Evolutionary conservation across 2,113 vertebrate species (phyloP).

Genomic region (western clawed frog (Xenopus tropicalis)): UCB_Xtro_10.0 CM004444.2:123220001-123220500

Average conservation of each 20-base stretch:
- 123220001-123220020: too few relatives aligned
- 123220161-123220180: conserved; percentile 51
- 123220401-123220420: too few relatives aligned
- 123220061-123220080: too few relatives aligned
- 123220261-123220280: conserved; percentile 78
- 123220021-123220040: too few relatives aligned
- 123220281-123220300: conserved; percentile 74
- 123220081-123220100: conserved; percentile 27
- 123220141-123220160: conserved; percentile 27
- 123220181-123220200: conserved; percentile 67
- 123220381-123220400: conserved; percentile 42
- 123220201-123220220: conserved; percentile 61
- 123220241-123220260: conserved; percentile 79
- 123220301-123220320: conserved; percentile 70
- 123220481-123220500: too few relatives aligned
- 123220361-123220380: conserved; percentile 35
- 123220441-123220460: too few relatives aligned
- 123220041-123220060: too few relatives aligned
- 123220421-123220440: too few relatives aligned
- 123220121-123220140: conserved; percentile 14
- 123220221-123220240: conserved; percentile 69
- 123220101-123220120: conserved; percentile 30
- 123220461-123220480: too few relatives aligned
- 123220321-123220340: conserved; percentile 70
- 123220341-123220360: conserved; percentile 51